A percentile compares a stretch with the other conserved stretches of the same genome.
phyloP scores from a whole-genome alignment of 1,140 invertebrate genomes.

The Lamellibrachia luymesi region DNA sequence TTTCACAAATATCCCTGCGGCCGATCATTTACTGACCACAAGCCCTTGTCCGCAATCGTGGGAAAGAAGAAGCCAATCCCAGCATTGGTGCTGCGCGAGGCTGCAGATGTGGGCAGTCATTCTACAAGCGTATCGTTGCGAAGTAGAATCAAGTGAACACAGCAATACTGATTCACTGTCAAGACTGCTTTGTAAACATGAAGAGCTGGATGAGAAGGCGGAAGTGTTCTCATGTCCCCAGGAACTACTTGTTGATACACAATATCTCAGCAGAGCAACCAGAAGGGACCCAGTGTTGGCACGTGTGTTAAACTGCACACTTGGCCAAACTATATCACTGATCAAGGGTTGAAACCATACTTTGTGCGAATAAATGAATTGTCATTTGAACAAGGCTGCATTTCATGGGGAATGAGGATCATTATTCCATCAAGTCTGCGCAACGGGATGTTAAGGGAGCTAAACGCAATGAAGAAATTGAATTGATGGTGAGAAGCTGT shows the following conservation, averaged over 20 bases:
- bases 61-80: too few relatives aligned
- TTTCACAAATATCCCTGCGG: too few relatives aligned
- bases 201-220: neutral
- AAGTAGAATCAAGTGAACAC: too few relatives aligned
- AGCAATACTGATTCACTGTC: neutral
- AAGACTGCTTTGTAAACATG: neutral
- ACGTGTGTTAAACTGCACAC: constrained; percentile 2
- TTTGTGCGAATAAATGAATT: too few relatives aligned
- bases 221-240: neutral
- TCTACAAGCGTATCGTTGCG: neutral
- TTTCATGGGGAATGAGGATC: neutral
- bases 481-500: constrained; percentile 6
- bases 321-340: neutral
- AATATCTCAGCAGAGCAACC: neutral
- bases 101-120: too few relatives aligned
- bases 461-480: neutral
- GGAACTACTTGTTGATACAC: neutral
- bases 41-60: too few relatives aligned
- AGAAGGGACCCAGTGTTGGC: neutral
- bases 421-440: neutral
- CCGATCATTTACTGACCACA: too few relatives aligned
- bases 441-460: too few relatives aligned
- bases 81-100: too few relatives aligned
- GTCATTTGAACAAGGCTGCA: too few relatives aligned
- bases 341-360: neutral